Evolutionary conservation across 2,888 invertebrate species (phyloP).

Genomic region (Cosmia trapezina): DNA sequence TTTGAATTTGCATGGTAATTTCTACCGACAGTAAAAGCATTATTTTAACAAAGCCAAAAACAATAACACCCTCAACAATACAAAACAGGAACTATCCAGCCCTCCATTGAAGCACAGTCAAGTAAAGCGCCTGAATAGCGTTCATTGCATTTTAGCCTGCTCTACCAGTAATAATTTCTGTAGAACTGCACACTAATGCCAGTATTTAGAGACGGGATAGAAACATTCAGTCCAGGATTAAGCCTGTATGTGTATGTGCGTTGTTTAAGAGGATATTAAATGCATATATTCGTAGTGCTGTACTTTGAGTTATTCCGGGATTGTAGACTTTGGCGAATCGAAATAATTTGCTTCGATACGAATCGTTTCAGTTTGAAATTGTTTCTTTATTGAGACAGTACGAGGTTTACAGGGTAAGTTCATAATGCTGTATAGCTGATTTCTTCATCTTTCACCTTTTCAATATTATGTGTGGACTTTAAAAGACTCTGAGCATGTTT

Average conservation of each 20-base stretch:
- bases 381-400: neutral
- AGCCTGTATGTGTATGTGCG: constrained; percentile 16
- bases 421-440: neutral
- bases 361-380: neutral
- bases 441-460: neutral
- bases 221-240: constrained; percentile 54
- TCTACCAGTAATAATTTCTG: constrained; percentile 41
- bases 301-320: neutral
- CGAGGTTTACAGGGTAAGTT: neutral
- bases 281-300: constrained; percentile 2
- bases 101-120: constrained; percentile 17
- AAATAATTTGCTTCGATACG: neutral
- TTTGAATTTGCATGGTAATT: neutral
- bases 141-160: constrained; percentile 44
- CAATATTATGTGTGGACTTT: neutral
- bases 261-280: constrained; percentile 24
- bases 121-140: constrained; percentile 34
- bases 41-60: neutral
- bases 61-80: constrained; percentile 27
- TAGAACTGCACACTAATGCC: constrained; percentile 42
- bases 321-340: neutral
- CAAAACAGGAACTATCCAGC: constrained; percentile 12
- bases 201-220: constrained; percentile 48
- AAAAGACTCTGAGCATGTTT: neutral
- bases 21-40: neutral